Evolutionary conservation across 2,888 invertebrate genomes (phyloP), one percentile per base, ranked within the genome.

Genomic region (Metallyticus violacea): DNA sequence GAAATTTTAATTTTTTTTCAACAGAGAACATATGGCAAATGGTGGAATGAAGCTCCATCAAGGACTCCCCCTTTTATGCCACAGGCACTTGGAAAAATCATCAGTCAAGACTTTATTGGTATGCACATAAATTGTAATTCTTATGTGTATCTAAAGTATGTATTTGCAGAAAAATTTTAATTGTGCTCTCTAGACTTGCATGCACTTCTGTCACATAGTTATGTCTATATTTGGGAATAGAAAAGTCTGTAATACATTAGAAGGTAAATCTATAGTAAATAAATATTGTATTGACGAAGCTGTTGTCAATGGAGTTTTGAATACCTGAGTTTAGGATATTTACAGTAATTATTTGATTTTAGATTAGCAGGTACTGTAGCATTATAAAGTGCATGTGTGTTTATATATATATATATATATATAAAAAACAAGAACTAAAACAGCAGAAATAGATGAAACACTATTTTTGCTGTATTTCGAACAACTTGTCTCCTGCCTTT

Each of bases 31-130:
- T 97, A 97, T 92, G 97, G 97, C 9, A 94, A 93, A 87, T 97
- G 97, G 96, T 97, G 97, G 97, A 94, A 95, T 81, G 93, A 94
- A 89, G 96, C 96, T n/a, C 96, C 96, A 81, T 96, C 96, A 7
- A 93, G 93, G 88, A 94, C 94, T 88, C 92, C 92, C 88, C 95
- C 95, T 90, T 97, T 96, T 89, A 95, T 95, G 94, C 94, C 95
- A 7, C 96, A 96, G 90, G 96, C 91, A 93, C 93, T 88, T 94
- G 93, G 87, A 91, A 93, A 85, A 29, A 93, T 96, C 89, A 93
- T 94, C 29, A 96, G 96, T 89, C 96, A 97, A 90, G 97, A 97
- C 92, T 97, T 95, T 92, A 95, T 97, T 91, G 96, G 97, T 96
- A 93, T 91, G 92, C 90, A 87, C 30, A 81, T 84, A 78, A 83